phyloP scores from a whole-genome alignment of 2,113 vertebrate species.

The Suncus etruscus region DNA sequence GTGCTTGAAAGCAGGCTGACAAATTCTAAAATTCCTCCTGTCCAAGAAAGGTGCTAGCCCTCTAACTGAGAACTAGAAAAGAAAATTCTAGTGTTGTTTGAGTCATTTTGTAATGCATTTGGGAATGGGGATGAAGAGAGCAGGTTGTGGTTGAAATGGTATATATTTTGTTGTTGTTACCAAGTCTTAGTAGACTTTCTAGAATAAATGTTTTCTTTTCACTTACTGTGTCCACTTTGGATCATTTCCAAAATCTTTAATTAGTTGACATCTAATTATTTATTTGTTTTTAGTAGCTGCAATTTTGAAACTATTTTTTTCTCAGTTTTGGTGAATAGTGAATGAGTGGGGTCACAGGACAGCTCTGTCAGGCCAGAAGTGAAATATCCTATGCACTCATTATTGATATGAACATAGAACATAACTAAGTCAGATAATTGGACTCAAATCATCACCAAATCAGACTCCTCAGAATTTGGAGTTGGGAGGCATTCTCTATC shows the following conservation, averaged over 20 bases:
- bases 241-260: background rate
- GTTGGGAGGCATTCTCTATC: background rate
- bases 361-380: background rate
- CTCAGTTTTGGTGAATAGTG: background rate
- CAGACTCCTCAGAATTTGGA: background rate
- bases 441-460: conserved; percentile 5
- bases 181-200: background rate
- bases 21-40: no score
- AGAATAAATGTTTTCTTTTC: background rate
- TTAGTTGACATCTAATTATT: background rate
- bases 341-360: background rate
- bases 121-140: background rate
- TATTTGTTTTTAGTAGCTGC: no score
- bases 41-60: no score
- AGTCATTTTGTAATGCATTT: background rate
- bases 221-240: background rate
- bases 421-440: background rate
- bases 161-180: background rate
- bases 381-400: background rate
- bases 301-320: background rate
- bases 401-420: background rate
- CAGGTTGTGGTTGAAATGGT: background rate
- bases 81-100: background rate
- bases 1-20: no score
- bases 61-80: background rate